Percentiles rank a stretch among this genome's conserved stretches.
Evolutionary conservation across 2,888 invertebrate genomes (phyloP).

Genomic region (Drosophila macrospina): DNA sequence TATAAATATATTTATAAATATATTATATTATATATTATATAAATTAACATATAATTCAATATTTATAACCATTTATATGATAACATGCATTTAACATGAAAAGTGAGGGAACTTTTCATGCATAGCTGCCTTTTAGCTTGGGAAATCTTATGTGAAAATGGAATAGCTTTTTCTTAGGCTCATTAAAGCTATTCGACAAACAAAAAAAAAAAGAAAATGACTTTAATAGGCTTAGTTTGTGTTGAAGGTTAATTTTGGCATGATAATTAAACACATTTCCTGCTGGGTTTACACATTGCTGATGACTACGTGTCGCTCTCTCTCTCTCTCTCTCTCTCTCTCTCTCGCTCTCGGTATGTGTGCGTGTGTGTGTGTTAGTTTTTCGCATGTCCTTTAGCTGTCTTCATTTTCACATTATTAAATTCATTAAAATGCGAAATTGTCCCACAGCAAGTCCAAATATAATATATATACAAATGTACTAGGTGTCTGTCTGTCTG

Average conservation of each 20-base stretch:
- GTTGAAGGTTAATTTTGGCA: conserved; percentile 6
- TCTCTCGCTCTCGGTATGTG: not conserved
- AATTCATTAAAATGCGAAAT: conserved; percentile 77
- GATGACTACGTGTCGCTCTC: not conserved
- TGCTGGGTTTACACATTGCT: conserved; percentile 8
- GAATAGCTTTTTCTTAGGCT: not conserved
- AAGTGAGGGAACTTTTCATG: too few species aligned
- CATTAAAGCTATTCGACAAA: not conserved
- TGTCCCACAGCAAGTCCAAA: conserved; percentile 54
- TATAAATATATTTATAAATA: too few species aligned
- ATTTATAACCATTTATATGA: too few species aligned
- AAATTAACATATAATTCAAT: too few species aligned
- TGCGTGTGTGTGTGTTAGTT: conserved; percentile 7
- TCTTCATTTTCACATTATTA: conserved; percentile 79
- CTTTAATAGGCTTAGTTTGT: not conserved
- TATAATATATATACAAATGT: conserved; percentile 14
- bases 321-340: conserved; percentile 5
- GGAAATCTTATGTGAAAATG: not conserved
- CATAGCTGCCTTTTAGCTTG: too few species aligned
- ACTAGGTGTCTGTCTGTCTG: not conserved
- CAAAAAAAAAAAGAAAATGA: conserved; percentile 11
- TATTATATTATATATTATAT: too few species aligned
- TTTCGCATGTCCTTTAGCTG: conserved; percentile 42
- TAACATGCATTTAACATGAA: too few species aligned
- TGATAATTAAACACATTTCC: conserved; percentile 2